Evolutionary conservation across 1,140 invertebrate genomes (phyloP).

Genomic region (Venustaconcha ellipsiformis): DNA sequence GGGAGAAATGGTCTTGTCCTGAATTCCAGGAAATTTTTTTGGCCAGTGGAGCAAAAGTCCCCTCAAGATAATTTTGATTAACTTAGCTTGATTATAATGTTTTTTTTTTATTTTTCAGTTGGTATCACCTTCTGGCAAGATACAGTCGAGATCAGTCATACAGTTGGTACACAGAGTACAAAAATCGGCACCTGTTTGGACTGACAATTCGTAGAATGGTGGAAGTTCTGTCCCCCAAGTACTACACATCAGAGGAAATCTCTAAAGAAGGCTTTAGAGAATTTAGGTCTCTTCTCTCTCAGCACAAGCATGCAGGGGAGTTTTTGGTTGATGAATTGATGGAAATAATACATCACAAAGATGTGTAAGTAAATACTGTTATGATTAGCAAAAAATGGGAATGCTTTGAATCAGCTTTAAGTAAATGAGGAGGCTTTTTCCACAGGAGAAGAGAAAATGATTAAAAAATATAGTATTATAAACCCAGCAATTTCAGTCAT

Average conservation of each 20-base stretch:
- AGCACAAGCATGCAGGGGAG: slow-evolving; percentile 15
- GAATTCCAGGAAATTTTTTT: too few species aligned
- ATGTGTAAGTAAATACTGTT: slow-evolving; percentile 4
- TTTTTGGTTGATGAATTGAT: slow-evolving; percentile 24
- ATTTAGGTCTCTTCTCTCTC: neutral
- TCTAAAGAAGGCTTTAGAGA: slow-evolving; percentile 24
- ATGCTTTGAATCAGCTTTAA: neutral
- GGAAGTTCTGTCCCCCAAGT: slow-evolving; percentile 9
- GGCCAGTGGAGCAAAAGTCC: too few species aligned
- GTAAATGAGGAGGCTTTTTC: neutral
- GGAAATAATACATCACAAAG: slow-evolving; percentile 11
- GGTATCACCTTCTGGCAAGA: slow-evolving; percentile 11
- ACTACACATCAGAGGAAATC: slow-evolving; percentile 21
- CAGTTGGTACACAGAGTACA: slow-evolving; percentile 18
- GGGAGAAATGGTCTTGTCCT: too few species aligned
- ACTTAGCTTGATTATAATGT: too few species aligned
- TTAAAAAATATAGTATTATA: neutral
- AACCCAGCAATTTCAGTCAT: neutral
- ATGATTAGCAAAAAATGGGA: too few species aligned
- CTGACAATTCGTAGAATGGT: neutral
- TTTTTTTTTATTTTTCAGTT: neutral
- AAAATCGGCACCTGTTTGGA: slow-evolving; percentile 10
- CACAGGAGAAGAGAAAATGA: neutral
- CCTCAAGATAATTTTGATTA: too few species aligned
- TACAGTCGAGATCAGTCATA: slow-evolving; percentile 10